A percentile compares a stretch with the other conserved stretches of the same genome.
These are phyloP conservation scores for Colletes latitarsis DNA, from an alignment of 1,140 invertebrate species.

Conservation along the genomic window DNA sequence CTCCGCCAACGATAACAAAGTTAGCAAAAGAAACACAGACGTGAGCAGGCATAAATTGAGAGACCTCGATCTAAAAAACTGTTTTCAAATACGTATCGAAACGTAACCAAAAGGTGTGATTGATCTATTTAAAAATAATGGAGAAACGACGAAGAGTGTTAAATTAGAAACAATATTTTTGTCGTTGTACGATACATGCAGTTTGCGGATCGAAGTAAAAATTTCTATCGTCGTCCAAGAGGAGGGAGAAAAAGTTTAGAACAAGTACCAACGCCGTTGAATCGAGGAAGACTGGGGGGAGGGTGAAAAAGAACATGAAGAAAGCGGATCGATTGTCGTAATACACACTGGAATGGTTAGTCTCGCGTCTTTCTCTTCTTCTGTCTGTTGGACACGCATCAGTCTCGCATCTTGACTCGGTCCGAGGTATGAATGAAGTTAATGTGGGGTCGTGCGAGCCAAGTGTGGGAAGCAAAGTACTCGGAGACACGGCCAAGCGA, in stretches of 20 bases:
- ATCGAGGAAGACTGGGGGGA: conserved; percentile 19
- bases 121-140: no score
- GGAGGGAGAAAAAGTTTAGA: conserved; percentile 46
- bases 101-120: no score
- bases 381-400: conserved; percentile 68
- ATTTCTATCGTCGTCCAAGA: conserved; percentile 48
- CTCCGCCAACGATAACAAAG: no score
- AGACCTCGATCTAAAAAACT: no score
- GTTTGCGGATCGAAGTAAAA: conserved; percentile 45
- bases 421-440: conserved; percentile 62
- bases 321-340: conserved; percentile 68
- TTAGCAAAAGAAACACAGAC: background rate
- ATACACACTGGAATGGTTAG: conserved; percentile 62
- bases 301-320: conserved; percentile 46
- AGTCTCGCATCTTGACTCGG: conserved; percentile 59
- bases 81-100: no score
- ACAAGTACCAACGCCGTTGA: conserved; percentile 31
- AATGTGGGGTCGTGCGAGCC: conserved; percentile 70
- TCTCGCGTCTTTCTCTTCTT: conserved; percentile 45
- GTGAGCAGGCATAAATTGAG: no score
- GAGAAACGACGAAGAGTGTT: no score
- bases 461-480: conserved; percentile 65
- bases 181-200: no score
- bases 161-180: no score
- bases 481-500: conserved; percentile 18